Percentiles rank a stretch among this genome's conserved stretches.
Conservation (phyloP, 2,797 vertebrate genomes). For the Mionectes olivaceus region DNA sequence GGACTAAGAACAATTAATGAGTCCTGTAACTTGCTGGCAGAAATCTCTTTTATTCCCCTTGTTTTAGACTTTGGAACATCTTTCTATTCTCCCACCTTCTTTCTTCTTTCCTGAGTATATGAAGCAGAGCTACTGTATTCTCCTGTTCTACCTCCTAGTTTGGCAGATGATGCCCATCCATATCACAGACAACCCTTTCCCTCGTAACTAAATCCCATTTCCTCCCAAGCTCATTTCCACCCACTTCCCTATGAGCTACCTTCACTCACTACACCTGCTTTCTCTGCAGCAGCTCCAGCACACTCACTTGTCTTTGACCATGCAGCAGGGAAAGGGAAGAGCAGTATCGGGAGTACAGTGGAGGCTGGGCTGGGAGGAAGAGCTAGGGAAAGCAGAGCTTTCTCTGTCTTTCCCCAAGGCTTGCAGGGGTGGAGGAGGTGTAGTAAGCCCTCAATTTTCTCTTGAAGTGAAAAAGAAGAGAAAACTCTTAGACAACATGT, state of each 20-base stretch:
- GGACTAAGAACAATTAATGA: neutral
- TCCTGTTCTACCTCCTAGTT: accelerated
- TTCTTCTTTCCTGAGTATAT: neutral
- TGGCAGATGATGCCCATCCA: neutral
- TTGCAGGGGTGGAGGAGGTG: neutral
- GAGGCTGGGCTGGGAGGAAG: neutral
- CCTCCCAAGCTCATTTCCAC: neutral
- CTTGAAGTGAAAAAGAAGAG: neutral
- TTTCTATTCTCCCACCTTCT: neutral
- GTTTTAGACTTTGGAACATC: neutral
- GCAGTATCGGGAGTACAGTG: neutral
- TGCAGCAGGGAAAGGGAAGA: neutral
- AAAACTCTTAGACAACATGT: neutral
- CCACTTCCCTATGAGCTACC: neutral
- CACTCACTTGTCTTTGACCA: neutral
- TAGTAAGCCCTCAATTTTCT: neutral
- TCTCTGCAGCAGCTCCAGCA: neutral
- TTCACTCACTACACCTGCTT: neutral
- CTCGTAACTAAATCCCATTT: neutral
- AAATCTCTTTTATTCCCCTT: neutral
- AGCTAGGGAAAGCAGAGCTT: neutral
- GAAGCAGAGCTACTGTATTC: neutral
- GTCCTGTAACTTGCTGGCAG: neutral
- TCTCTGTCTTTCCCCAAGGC: neutral
- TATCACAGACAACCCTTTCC: neutral